Percentiles rank a stretch among this genome's conserved stretches.
Conservation (phyloP, 2,797 vertebrate species). For the Hypotaenidia okinawae region DNA sequence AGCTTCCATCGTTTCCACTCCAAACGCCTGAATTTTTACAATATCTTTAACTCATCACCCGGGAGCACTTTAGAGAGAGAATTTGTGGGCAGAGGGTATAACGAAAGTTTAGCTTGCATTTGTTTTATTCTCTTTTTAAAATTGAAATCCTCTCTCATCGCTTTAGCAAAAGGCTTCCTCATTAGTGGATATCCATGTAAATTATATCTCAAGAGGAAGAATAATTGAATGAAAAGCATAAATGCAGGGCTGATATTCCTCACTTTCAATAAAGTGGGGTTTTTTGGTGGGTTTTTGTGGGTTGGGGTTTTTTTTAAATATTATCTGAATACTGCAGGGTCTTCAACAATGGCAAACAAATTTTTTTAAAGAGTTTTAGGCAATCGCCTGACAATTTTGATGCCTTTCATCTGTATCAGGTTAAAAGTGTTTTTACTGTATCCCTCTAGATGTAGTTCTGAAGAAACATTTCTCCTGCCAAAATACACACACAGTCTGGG, state of each 20-base stretch:
- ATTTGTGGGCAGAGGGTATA: background rate
- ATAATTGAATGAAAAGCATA: background rate
- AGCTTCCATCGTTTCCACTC: background rate
- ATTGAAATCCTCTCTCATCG: background rate
- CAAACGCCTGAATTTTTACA: background rate
- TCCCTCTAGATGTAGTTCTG: slow-evolving; percentile 61
- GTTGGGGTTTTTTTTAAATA: background rate
- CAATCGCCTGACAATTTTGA: background rate
- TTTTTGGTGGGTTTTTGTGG: too few relatives aligned
- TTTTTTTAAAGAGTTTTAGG: background rate
- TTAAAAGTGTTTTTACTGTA: slow-evolving; percentile 66
- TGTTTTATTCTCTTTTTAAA: background rate
- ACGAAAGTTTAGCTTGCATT: background rate
- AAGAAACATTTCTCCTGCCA: slow-evolving; percentile 80
- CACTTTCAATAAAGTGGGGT: background rate
- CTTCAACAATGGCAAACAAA: background rate
- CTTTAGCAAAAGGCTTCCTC: background rate
- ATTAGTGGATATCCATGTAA: background rate
- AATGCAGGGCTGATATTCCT: background rate
- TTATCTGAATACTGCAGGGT: background rate
- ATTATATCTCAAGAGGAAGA: slow-evolving; percentile 19
- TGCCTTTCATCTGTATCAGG: slow-evolving; percentile 40
- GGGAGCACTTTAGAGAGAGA: background rate
- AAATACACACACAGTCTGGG: slow-evolving; percentile 81
- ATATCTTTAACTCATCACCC: background rate